A percentile compares a stretch with the other conserved stretches of the same genome.
These are phyloP conservation scores for Donacobius atricapilla DNA, from an alignment of 2,113 vertebrate species.

Conservation along the genomic window DNA sequence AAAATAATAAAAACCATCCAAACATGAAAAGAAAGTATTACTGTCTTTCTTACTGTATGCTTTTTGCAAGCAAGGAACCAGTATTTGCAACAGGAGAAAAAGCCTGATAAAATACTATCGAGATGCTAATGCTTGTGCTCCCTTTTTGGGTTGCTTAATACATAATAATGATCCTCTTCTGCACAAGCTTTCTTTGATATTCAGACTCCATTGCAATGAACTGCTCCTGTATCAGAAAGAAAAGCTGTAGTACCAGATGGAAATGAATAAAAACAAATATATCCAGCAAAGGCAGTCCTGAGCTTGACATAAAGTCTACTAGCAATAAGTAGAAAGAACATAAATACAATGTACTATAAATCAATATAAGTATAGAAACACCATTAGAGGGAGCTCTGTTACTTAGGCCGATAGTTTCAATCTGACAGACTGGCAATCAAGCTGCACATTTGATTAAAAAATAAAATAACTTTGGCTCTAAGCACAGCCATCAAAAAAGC, in stretches of 20 bases:
- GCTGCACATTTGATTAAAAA: neutral
- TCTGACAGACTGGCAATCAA: neutral
- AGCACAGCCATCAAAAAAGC: neutral
- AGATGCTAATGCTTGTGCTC: neutral
- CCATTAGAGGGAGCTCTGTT: slow-evolving; percentile 65
- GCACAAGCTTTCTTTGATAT: neutral
- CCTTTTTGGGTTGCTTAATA: neutral
- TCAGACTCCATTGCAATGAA: neutral
- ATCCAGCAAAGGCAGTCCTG: neutral
- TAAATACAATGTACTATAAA: neutral
- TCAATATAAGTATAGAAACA: neutral
- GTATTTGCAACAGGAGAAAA: neutral
- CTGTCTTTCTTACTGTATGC: neutral
- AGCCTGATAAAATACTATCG: neutral
- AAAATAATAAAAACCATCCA: neutral
- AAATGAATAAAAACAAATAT: neutral
- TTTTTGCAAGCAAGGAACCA: neutral
- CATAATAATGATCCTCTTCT: neutral
- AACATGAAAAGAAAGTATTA: neutral
- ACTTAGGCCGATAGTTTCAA: slow-evolving; percentile 24
- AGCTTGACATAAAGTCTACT: neutral
- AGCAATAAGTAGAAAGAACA: neutral
- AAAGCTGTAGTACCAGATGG: neutral
- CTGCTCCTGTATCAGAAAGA: neutral
- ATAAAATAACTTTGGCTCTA: neutral